phyloP scores from a whole-genome alignment of 2,113 vertebrate species.

The Gymnocephalus cernua region DNA sequence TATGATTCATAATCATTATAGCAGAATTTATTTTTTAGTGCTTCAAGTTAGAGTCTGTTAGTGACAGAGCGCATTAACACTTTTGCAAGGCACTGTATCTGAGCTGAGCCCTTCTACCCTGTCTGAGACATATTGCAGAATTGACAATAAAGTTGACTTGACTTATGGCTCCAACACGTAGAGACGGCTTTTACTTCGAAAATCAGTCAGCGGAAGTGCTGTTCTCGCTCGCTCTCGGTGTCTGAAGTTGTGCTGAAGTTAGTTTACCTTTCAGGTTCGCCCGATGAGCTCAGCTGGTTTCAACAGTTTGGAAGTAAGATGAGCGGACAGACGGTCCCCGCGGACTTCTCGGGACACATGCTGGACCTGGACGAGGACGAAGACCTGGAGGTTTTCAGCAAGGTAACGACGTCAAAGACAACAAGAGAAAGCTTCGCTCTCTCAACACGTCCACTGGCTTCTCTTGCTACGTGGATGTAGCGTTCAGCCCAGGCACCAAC shows the following conservation, averaged over 20 bases:
- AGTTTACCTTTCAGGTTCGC: constrained; percentile 50
- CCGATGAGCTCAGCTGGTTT: not conserved
- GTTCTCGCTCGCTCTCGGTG: not conserved
- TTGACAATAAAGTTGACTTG: no score
- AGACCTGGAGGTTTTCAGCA: constrained; percentile 87
- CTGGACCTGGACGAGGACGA: constrained; percentile 86
- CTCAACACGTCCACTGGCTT: fast-evolving
- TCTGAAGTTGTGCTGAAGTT: constrained; percentile 32
- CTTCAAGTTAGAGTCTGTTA: no score
- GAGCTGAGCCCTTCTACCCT: no score
- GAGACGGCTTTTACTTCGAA: constrained; percentile 52
- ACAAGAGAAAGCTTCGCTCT: not conserved
- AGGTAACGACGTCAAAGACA: constrained; percentile 69
- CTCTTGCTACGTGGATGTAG: constrained; percentile 52
- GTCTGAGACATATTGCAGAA: no score
- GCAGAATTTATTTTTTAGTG: no score
- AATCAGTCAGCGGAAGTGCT: not conserved
- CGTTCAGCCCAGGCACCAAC: not conserved
- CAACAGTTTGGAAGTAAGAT: constrained; percentile 26
- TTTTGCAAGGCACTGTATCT: no score
- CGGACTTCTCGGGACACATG: constrained; percentile 77
- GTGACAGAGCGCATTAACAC: no score
- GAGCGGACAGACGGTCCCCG: constrained; percentile 60
- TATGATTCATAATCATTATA: no score
- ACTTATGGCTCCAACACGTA: no score